phyloP scores from a whole-genome alignment of 2,888 invertebrate genomes.

The Coenonympha arcania region DNA sequence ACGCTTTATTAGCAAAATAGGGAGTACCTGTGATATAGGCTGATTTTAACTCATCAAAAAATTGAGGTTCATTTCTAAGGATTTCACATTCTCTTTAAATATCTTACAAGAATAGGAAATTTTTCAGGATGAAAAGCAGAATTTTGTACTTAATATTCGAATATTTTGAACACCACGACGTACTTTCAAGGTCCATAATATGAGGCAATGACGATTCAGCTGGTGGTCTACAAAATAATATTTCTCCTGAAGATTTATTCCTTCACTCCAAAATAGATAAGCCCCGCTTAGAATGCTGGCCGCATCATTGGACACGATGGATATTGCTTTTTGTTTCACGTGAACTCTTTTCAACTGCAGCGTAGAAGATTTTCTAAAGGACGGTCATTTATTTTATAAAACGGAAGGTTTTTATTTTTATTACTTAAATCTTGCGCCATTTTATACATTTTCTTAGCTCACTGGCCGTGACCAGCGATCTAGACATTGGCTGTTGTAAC shows the following conservation, averaged over 20 bases:
- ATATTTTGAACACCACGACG: no score
- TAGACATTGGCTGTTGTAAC: no score
- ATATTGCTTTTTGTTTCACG: conserved; percentile 25
- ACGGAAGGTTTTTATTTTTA: neutral
- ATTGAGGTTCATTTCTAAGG: no score
- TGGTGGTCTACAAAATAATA: conserved; percentile 5
- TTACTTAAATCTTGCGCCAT: neutral
- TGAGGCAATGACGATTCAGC: neutral
- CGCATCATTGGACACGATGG: conserved; percentile 28
- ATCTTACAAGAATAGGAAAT: no score
- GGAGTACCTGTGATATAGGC: neutral
- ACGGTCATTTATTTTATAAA: conserved; percentile 7
- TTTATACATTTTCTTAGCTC: neutral
- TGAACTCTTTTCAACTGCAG: conserved; percentile 20
- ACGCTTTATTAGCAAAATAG: no score
- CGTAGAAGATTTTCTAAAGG: conserved; percentile 14
- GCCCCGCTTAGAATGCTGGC: conserved; percentile 20
- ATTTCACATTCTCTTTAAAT: no score
- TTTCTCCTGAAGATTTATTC: conserved; percentile 20
- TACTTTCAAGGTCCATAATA: neutral
- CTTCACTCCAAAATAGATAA: conserved; percentile 20
- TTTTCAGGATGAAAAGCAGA: no score
- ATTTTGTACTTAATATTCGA: no score
- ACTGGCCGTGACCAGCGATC: no score
- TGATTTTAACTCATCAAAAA: neutral